Conservation (phyloP, 2,113 vertebrate species). For the Rhodinocichla rosea region DNA sequence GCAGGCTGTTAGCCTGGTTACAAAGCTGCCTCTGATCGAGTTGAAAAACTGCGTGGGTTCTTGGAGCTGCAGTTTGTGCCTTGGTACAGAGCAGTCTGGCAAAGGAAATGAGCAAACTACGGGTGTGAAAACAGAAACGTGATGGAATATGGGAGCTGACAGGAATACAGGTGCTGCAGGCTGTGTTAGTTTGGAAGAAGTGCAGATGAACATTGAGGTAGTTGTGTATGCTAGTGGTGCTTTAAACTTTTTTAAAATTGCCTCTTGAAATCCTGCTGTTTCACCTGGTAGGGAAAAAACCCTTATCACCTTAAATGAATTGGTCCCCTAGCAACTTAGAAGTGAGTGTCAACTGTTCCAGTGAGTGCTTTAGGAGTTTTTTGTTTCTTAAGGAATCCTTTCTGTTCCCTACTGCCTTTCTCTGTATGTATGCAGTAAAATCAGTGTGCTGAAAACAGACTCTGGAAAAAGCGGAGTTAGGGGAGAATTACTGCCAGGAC, state of each 20-base stretch:
- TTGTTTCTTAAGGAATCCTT: background rate
- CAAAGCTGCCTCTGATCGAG: background rate
- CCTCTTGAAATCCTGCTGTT: background rate
- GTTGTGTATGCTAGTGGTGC: background rate
- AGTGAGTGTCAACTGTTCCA: background rate
- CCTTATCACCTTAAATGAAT: background rate
- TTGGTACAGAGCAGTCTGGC: background rate
- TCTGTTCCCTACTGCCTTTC: background rate
- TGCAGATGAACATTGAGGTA: background rate
- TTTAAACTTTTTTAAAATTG: background rate
- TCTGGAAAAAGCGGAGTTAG: background rate
- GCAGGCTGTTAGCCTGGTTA: rapidly evolving
- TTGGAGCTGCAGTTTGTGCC: background rate
- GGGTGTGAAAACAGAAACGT: background rate
- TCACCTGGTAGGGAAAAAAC: background rate
- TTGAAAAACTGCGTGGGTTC: background rate
- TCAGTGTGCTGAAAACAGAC: background rate
- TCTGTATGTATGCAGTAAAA: background rate
- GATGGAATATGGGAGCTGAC: background rate
- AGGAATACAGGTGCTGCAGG: background rate
- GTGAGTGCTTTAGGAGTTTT: background rate
- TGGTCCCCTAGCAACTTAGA: background rate
- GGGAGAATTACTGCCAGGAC: background rate
- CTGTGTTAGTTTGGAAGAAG: background rate
- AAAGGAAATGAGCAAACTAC: rapidly evolving